Evolutionary conservation across 2,888 invertebrate genomes (phyloP).

Genomic region (Resseliella maxima): DNA sequence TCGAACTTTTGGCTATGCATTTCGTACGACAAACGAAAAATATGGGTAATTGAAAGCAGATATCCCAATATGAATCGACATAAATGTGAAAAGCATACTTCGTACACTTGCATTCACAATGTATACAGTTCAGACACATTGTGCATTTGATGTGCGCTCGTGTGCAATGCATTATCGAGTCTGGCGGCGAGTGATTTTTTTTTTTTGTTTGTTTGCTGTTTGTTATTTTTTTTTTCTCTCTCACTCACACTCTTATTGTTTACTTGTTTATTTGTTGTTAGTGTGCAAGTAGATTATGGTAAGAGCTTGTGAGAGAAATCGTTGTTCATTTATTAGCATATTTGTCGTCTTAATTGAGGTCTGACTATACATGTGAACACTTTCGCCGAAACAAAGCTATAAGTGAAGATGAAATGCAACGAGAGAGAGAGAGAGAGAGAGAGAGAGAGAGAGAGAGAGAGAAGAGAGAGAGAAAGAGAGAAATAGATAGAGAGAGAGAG

Average conservation of each 20-base stretch:
- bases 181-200: neutral
- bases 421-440: too few species aligned
- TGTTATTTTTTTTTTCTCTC: neutral
- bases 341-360: constrained; percentile 45
- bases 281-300: neutral
- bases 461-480: too few species aligned
- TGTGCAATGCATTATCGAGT: constrained; percentile 11
- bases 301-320: neutral
- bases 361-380: neutral
- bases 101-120: neutral
- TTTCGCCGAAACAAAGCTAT: too few species aligned
- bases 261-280: too few species aligned
- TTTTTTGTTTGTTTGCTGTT: too few species aligned
- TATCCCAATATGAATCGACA: neutral
- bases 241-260: neutral
- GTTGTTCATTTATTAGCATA: constrained; percentile 48
- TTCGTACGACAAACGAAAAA: constrained; percentile 29
- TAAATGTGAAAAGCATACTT: neutral
- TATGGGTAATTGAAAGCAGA: constrained; percentile 38
- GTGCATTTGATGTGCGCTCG: constrained; percentile 20
- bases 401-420: too few species aligned
- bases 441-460: too few species aligned
- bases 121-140: neutral
- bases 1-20: neutral
- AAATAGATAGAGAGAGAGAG: too few species aligned